Evolutionary conservation across 2,113 vertebrate species (phyloP).

Genomic region (Python bivittatus): DNA sequence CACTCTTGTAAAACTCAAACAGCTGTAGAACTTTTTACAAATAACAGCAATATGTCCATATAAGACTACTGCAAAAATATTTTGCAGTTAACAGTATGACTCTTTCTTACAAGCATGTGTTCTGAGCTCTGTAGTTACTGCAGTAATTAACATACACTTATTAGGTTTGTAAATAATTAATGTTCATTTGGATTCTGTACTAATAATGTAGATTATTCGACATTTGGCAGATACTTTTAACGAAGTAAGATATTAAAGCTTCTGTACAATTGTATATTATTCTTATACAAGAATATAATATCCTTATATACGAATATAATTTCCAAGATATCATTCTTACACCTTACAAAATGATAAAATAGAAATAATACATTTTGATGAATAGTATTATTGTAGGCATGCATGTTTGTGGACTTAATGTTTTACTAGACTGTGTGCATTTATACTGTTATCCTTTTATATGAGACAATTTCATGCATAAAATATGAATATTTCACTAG

Average conservation of each 20-base stretch:
- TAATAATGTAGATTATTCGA: constrained; percentile 3
- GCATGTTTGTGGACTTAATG: background rate
- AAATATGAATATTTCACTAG: background rate
- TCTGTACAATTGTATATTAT: background rate
- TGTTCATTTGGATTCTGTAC: background rate
- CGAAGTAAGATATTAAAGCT: background rate
- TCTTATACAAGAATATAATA: background rate
- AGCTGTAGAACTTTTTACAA: background rate
- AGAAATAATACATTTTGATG: constrained; percentile 9
- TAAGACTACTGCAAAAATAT: background rate
- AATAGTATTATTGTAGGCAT: background rate
- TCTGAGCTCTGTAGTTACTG: background rate
- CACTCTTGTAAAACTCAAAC: background rate
- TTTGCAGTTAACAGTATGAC: background rate
- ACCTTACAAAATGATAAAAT: constrained; percentile 1
- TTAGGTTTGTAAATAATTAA: background rate
- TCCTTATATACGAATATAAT: background rate
- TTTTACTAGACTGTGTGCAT: background rate
- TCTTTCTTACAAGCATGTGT: background rate
- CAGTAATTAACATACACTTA: background rate
- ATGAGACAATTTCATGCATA: background rate
- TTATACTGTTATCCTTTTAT: background rate
- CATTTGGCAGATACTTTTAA: constrained; percentile 1
- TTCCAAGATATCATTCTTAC: background rate
- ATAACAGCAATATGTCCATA: background rate